phyloP scores from a whole-genome alignment of 2,113 vertebrate genomes.

The Bos indicus region DNA sequence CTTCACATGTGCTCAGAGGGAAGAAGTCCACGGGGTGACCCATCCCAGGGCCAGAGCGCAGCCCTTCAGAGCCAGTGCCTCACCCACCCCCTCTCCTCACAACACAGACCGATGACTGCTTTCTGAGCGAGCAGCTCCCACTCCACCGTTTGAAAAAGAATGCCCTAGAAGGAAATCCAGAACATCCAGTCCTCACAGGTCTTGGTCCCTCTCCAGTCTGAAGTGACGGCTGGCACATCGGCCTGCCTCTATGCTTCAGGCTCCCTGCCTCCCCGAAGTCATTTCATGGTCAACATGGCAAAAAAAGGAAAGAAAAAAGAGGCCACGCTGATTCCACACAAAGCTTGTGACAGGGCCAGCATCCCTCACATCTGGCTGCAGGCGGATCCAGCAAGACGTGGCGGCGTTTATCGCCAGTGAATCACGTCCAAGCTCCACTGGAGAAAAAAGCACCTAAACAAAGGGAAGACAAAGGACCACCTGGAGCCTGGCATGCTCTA shows the following conservation, averaged over 20 bases:
- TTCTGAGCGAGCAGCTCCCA: background rate
- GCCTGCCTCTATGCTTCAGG: background rate
- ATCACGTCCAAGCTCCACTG: background rate
- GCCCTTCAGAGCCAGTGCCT: background rate
- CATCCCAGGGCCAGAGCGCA: background rate
- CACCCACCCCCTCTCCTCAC: rapidly evolving
- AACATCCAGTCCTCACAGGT: background rate
- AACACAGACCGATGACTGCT: background rate
- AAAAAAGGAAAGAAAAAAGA: conserved; percentile 17
- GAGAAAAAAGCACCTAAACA: background rate
- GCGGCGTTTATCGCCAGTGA: conserved; percentile 48
- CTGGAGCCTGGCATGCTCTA: background rate
- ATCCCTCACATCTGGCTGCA: conserved; percentile 56
- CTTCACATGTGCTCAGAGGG: background rate
- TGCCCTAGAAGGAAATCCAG: background rate
- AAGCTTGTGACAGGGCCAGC: conserved; percentile 36
- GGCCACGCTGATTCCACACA: background rate
- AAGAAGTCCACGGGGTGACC: rapidly evolving
- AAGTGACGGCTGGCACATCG: background rate
- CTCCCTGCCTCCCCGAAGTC: background rate
- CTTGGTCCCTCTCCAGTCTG: background rate
- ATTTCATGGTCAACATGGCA: conserved; percentile 4
- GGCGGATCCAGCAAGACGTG: conserved; percentile 58
- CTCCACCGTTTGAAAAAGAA: background rate
- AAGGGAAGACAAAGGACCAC: background rate